Conservation (phyloP, 2,888 invertebrate genomes). For the Cremastobaeus sp. region DNA sequence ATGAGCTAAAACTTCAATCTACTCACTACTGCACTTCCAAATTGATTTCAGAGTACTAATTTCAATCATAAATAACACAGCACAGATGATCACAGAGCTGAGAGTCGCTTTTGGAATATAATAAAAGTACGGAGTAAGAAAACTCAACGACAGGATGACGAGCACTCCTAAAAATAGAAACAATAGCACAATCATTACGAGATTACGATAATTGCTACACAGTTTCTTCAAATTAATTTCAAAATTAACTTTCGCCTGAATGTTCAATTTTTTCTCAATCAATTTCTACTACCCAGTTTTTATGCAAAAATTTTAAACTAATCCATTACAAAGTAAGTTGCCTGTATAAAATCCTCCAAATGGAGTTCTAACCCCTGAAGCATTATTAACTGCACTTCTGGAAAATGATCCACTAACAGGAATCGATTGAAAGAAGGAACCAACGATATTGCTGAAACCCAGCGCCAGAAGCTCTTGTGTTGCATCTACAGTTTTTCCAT, state of each 20-base stretch:
- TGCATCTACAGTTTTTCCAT: conserved; percentile 85
- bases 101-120: conserved; percentile 85
- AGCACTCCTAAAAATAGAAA: conserved; percentile 80
- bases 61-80: conserved; percentile 88
- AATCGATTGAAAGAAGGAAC: conserved; percentile 88
- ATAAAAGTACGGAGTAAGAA: conserved; percentile 87
- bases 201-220: too few relatives aligned
- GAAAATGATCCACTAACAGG: conserved; percentile 88
- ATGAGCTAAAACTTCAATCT: neutral
- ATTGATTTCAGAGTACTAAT: conserved; percentile 81
- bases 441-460: conserved; percentile 86
- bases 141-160: conserved; percentile 84
- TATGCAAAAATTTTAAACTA: too few relatives aligned
- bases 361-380: conserved; percentile 88
- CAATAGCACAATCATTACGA: too few relatives aligned
- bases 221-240: too few relatives aligned
- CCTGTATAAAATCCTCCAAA: conserved; percentile 87
- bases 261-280: too few relatives aligned
- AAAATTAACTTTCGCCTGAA: too few relatives aligned
- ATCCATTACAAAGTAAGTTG: too few relatives aligned
- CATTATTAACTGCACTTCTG: conserved; percentile 88
- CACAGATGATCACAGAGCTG: conserved; percentile 87
- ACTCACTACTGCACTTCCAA: conserved; percentile 80
- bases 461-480: conserved; percentile 90
- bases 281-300: too few relatives aligned